Evolutionary conservation across 2,797 vertebrate species (phyloP), one percentile per base, ranked within the genome.

Genomic region (Enteromius paludinosus): DNA sequence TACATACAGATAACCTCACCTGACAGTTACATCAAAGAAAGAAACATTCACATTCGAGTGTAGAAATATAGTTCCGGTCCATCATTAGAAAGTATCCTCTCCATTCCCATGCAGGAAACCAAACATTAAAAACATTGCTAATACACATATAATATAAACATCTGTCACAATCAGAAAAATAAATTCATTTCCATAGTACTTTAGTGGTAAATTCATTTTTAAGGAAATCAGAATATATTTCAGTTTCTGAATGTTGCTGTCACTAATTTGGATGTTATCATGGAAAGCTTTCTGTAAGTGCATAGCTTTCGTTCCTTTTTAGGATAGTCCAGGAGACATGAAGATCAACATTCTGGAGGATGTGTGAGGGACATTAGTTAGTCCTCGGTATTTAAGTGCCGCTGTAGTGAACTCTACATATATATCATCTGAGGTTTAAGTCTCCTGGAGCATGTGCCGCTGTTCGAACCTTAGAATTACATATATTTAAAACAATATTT

Each of bases 1-100:
- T 81, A 85, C 92, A 93, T 92, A 83, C 90, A 94, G 92, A 94
- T 88, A 90, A 90, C 92, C 92, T 90, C 90, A 90, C 87, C 90
- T 92, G 90, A 94, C 89, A 92, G 91, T 94, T 93, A 93, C 90
- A 88, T 78, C 94, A 93, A 93, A 95, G 88, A 87, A 89, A 90
- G 92, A 95, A 95, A 90, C 88, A 89, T 89, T 85, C 87, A 92
- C 89, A 91, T 89, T 85, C 73, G 86, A 87, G 88, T 90, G 68
- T 90, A 90, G 84, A 90, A 90, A 90, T 89, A 90, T 87, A 86
- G 65, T 86, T 87, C 83, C 20, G 91, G 90, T 91, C 88, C 88
- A 91, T 91, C 89, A 90, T 87, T 71, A 91, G 86, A 92, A 92
- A 90, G 88, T 88, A 89, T 90, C 92, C 90, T 85, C 82, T 93